These are phyloP conservation scores for Drosophila dives DNA, from an alignment of 2,888 invertebrate species.

Conservation along the genomic window DNA sequence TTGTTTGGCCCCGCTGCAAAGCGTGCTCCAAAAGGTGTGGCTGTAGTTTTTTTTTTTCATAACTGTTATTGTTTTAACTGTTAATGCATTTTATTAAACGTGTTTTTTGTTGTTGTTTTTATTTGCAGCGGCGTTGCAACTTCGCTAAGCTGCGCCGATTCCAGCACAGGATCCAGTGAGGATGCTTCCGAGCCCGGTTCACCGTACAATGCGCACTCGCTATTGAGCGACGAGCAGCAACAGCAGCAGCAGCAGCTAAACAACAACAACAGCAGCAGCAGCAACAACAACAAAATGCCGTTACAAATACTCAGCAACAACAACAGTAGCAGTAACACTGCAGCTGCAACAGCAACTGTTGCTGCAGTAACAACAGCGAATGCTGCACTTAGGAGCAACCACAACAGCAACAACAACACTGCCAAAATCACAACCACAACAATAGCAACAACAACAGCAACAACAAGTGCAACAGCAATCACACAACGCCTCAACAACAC, in stretches of 20 bases:
- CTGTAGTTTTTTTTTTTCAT: slow-evolving; percentile 13
- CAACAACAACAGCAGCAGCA: slow-evolving; percentile 45
- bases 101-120: background rate
- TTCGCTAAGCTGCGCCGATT: slow-evolving; percentile 90
- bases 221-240: slow-evolving; percentile 86
- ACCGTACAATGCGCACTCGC: slow-evolving; percentile 87
- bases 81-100: slow-evolving; percentile 10
- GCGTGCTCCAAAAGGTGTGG: slow-evolving; percentile 50
- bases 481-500: slow-evolving; percentile 42
- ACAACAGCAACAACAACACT: slow-evolving; percentile 47
- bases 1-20: slow-evolving; percentile 17
- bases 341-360: slow-evolving; percentile 86
- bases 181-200: slow-evolving; percentile 95
- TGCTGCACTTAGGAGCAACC: slow-evolving; percentile 35
- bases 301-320: slow-evolving; percentile 82
- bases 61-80: background rate
- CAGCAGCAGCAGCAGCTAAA: slow-evolving; percentile 67
- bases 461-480: slow-evolving; percentile 63
- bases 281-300: slow-evolving; percentile 86
- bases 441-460: slow-evolving; percentile 36
- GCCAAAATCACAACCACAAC: slow-evolving; percentile 56
- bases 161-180: slow-evolving; percentile 88
- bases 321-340: slow-evolving; percentile 86
- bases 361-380: slow-evolving; percentile 85
- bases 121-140: slow-evolving; percentile 92